Evolutionary conservation across 2,888 invertebrate genomes (phyloP), one percentile per base, ranked within the genome.

Genomic region (Drepana falcataria): DNA sequence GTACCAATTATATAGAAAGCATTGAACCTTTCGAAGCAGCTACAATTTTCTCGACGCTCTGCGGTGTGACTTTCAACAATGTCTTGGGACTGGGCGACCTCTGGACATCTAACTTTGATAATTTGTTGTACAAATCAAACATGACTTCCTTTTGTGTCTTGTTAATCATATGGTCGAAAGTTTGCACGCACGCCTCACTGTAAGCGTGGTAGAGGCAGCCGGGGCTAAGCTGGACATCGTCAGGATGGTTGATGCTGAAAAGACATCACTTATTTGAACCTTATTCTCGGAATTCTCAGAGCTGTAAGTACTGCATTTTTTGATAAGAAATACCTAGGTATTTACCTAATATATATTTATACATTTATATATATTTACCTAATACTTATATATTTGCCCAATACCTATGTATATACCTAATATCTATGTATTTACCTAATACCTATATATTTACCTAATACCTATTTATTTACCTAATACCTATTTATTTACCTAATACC

Each of bases 81-180:
- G 79, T 79, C 59, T 89, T 88, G 0, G 83, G 81, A 33, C 88
- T 83, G 0, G 90, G 90, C n/a, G 91, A 88, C 61, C 79, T 83
- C 52, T 85, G 80, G 0, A 87, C 81, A 34, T 90, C 87, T 2
- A 91, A 74, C 59, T 87, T 90, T 0, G 86, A 84, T 53, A 92
- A 59, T 55, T 89, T 90, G 58, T 90, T 89, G 69, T 92, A 90
- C 0, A 92, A 64, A 53, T 91, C 88, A 47, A 91, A 79, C 85
- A 92, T 85, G 3, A 92, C 90, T 63, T 92, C 92, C 55, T 91
- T 91, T 63, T 91, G 91, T 0, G 89, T 85, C 57, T 91, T 91
- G 63, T 91, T 86, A 59, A 92, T 85, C 83, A 92, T 86, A 62
- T 91, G 77, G 58, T 92, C 91, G 51, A 85, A 87, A 0, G 85